Base-by-base conservation (phyloP, 2,113 vertebrate species). In the Vanacampus margaritifer region DNA sequence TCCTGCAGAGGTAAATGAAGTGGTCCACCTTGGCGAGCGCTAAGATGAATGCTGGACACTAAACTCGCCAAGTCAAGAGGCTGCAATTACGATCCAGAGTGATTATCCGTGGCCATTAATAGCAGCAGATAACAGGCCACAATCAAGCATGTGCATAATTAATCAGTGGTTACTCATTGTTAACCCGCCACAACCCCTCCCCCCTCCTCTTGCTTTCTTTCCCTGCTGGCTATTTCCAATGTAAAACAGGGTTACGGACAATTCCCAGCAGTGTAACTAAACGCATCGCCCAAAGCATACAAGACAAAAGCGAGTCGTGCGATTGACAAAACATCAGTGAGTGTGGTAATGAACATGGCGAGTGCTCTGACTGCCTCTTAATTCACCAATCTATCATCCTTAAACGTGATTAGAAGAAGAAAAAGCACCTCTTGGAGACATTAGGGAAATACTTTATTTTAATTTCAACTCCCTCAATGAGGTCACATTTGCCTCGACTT, bases 71-170 rank as follows among this genome's bases (percentile, higher is more conserved):
- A 95, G 91, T 92, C 39, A 92, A 87, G 87, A 93, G 93, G 90
- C 92, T 94, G 92, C 93, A 95, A 94, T 96, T 95, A 95, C 93
- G 94, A 93, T 95, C 93, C 92, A 53, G 87, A 90, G 92, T 94
- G 95, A 98, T 97, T 95, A 96, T 98, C 94, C 94, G 84, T 90
- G 91, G 88, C 92, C 94, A 94, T 95, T 97, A 98, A 95, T 94
- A 95, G 93, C 93, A 93, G 92, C 91, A 95, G 94, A 95, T 95
- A 95, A 92, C 92, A 88, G 92, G 94, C 94, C 94, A 95, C 93
- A 94, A 93, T 94, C 91, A 91, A 91, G 93, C 90, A 87, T 92
- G 92, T 90, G 88, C 92, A 93, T 93, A 94, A 96, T 98, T 94
- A 95, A 95, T 97, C 95, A 93, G 92, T 89, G 87, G 80, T 87